Base-by-base conservation (phyloP, 2,113 vertebrate genomes). In the Oncorhynchus nerka region DNA sequence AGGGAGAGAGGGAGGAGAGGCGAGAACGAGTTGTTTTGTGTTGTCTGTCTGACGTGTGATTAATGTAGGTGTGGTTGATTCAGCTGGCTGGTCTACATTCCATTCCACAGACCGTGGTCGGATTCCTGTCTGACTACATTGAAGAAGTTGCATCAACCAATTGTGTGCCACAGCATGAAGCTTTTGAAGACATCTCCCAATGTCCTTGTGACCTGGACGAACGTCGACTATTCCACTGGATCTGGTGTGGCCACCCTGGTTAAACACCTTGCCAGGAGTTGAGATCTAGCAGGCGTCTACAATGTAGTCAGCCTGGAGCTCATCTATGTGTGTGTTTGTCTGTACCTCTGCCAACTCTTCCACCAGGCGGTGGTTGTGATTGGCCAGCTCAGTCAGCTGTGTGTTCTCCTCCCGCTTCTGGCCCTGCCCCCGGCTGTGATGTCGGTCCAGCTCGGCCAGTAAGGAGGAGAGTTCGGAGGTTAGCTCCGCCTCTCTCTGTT, bases 331-430 rank as follows among this genome's bases (percentile, higher is more conserved):
- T 57, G 51, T 57, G 51, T 5, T 57, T 57, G 55, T 57, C 15
- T 62, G 12, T 64, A 94, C 94, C 93, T 94, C 94, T 71, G 94
- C 90, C 7, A 94, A 86, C 81, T 94, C 93, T 83, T 94, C 94
- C 84, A 94, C 94, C 68, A 94, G 75, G 2, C 91, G 90, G 22
- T 94, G 94, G 87, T 94, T 94, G 65, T 94, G 94, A 79, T 71
- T 92, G 83, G 91, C 87, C 22, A 94, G 81, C 71, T 94, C 92
- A 0, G 83, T 85, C 68, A 94, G 87, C 70, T 93, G 92, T 22
- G 92, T 89, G 1, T 82, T 89, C 76, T 94, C 94, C 61, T 94
- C 92, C 7, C 81, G 88, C 2, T 91, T 83, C 16, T 87, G 81
- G 79, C 91, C 90, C 0, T 89, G 83, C 8, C 90, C 92, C 69